Conservation (phyloP, 2,113 vertebrate genomes). For the Otolemur garnettii region DNA sequence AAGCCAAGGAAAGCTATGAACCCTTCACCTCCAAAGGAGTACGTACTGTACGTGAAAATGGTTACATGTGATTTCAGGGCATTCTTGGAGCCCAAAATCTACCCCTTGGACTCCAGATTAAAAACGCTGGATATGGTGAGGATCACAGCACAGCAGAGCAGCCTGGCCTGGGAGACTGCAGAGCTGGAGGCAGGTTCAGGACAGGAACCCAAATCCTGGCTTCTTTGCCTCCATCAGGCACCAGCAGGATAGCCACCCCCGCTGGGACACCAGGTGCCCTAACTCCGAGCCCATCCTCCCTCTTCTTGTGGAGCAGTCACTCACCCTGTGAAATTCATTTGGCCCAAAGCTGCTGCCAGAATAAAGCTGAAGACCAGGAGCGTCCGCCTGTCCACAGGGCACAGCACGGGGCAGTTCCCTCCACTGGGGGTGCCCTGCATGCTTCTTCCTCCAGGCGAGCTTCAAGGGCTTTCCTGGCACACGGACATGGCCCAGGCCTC, state of each 20-base stretch:
- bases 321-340: conserved; percentile 93
- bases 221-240: background rate
- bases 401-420: accelerated
- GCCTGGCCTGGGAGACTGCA: background rate
- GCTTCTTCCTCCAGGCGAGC: background rate
- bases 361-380: conserved; percentile 85
- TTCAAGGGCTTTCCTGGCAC: background rate
- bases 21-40: background rate
- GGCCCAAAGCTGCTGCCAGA: conserved; percentile 79
- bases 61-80: background rate
- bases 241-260: background rate
- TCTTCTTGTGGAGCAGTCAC: conserved; percentile 62
- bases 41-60: background rate
- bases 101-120: background rate
- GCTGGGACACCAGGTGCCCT: accelerated
- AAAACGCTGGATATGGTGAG: background rate
- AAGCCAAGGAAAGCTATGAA: background rate
- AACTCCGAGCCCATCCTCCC: background rate
- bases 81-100: background rate
- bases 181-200: background rate
- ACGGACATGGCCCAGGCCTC: conserved; percentile 30
- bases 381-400: conserved; percentile 78
- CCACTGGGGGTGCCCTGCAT: background rate
- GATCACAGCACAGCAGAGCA: too few species aligned
- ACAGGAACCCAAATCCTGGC: background rate